Percentiles rank a stretch among this genome's conserved stretches.
These are phyloP conservation scores for Drosophila kohkoa DNA, from an alignment of 1,140 invertebrate genomes.

Conservation along the genomic window DNA sequence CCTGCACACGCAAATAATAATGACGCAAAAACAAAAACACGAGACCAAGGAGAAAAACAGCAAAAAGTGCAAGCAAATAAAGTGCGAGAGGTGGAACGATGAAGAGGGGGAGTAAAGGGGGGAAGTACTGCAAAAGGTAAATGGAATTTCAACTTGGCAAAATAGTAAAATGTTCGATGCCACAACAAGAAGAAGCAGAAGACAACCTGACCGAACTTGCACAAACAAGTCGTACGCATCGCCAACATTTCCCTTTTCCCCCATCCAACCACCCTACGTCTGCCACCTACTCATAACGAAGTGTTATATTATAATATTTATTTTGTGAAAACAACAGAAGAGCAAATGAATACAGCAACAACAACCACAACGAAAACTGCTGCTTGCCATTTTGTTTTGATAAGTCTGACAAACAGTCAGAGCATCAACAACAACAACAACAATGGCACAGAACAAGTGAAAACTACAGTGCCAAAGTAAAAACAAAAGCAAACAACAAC, in stretches of 20 bases:
- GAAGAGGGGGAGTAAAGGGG: too few relatives aligned
- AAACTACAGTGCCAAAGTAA: constrained; percentile 61
- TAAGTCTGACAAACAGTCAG: constrained; percentile 71
- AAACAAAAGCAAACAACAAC: constrained; percentile 65
- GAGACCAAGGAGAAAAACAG: constrained; percentile 41
- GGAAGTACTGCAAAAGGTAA: constrained; percentile 10
- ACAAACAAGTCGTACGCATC: constrained; percentile 62
- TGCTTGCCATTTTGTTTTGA: constrained; percentile 75
- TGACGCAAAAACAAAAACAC: constrained; percentile 59
- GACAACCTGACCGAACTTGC: constrained; percentile 41
- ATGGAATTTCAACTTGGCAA: constrained; percentile 21
- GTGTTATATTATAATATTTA: constrained; percentile 58
- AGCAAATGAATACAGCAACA: constrained; percentile 43
- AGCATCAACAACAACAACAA: constrained; percentile 32
- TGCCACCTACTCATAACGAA: constrained; percentile 17
- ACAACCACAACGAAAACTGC: constrained; percentile 17
- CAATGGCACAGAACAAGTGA: constrained; percentile 49
- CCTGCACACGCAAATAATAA: constrained; percentile 68
- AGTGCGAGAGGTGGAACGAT: neutral
- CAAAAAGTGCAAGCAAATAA: constrained; percentile 25
- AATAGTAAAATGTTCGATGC: constrained; percentile 30
- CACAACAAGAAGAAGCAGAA: constrained; percentile 38
- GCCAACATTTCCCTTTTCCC: too few relatives aligned
- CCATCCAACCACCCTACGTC: neutral
- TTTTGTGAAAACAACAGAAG: constrained; percentile 66